Evolutionary conservation across 64 coral and sea anemone genomes (phyloP).

Genomic region (Montipora foliosa): DNA sequence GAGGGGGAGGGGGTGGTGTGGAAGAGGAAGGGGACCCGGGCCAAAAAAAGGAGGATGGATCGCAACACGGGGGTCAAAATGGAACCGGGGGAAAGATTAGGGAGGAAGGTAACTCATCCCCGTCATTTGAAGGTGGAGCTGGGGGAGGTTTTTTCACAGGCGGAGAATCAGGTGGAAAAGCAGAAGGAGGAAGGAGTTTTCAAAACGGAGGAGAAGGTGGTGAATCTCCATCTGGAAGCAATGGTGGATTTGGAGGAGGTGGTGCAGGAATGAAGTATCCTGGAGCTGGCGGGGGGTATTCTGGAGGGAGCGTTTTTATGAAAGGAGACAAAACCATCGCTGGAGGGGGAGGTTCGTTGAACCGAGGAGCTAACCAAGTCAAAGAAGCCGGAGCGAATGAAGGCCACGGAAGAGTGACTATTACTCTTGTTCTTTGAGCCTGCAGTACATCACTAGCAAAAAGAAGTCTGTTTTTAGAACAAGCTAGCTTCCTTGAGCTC

Average conservation of each 20-base stretch:
- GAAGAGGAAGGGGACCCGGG: slow-evolving; percentile 39
- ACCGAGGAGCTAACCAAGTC: background rate
- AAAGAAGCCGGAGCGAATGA: background rate
- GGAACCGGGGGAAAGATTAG: slow-evolving; percentile 34
- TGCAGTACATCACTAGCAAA: background rate
- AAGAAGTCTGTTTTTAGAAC: background rate
- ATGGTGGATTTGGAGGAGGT: slow-evolving; percentile 82
- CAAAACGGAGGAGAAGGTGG: slow-evolving; percentile 64
- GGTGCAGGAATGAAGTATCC: slow-evolving; percentile 35
- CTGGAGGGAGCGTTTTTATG: slow-evolving; percentile 62
- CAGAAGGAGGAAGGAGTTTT: slow-evolving; percentile 38
- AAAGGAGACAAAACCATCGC: slow-evolving; percentile 27
- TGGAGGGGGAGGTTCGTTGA: slow-evolving; percentile 78
- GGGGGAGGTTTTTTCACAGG: slow-evolving; percentile 59
- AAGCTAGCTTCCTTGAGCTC: background rate
- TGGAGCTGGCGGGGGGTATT: slow-evolving; percentile 78
- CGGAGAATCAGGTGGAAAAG: background rate
- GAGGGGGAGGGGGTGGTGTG: slow-evolving; percentile 5
- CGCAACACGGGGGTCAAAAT: slow-evolving; percentile 3
- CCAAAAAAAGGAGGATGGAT: slow-evolving; percentile 29
- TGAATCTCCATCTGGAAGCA: background rate
- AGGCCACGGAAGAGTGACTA: slow-evolving; percentile 41
- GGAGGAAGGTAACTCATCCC: background rate
- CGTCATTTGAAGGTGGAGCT: slow-evolving; percentile 7
- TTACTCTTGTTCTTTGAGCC: slow-evolving; percentile 4